Evolutionary conservation across 2,113 vertebrate species (phyloP).

Genomic region (Archilochus colubris): DNA sequence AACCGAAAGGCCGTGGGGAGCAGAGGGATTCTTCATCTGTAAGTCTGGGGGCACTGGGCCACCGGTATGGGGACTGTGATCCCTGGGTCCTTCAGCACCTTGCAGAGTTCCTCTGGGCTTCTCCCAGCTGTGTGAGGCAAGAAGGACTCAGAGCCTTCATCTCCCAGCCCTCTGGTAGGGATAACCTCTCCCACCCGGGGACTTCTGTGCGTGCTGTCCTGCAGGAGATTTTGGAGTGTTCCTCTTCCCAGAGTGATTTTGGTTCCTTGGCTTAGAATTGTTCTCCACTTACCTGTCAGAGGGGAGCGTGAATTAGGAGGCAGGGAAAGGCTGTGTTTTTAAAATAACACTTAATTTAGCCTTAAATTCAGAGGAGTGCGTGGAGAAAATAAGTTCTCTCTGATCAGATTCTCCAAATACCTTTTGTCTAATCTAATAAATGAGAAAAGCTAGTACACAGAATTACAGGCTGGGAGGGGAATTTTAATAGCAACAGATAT

Average conservation of each 20-base stretch:
- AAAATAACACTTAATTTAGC: constrained; percentile 46
- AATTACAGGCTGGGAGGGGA: not conserved
- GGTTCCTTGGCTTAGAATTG: not conserved
- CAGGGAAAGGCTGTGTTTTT: not conserved
- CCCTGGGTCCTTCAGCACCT: not conserved
- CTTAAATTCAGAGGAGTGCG: constrained; percentile 57
- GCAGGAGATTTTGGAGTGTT: fast-evolving
- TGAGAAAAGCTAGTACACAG: constrained; percentile 11
- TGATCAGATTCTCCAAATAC: constrained; percentile 50
- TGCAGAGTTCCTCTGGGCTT: not conserved
- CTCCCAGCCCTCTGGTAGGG: fast-evolving
- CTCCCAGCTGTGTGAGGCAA: not conserved
- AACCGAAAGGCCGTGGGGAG: not conserved
- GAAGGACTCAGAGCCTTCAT: not conserved
- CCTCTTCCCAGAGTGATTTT: not conserved
- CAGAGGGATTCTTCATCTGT: not conserved
- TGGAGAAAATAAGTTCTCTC: constrained; percentile 48
- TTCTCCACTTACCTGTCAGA: not conserved
- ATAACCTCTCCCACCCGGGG: fast-evolving
- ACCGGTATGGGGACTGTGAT: no score
- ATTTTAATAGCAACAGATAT: not conserved
- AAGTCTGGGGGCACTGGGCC: not conserved
- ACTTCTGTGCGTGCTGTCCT: not conserved
- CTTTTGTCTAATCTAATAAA: constrained; percentile 55
- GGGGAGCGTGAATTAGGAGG: not conserved